Percentiles rank a stretch among this genome's conserved stretches.
These are phyloP conservation scores for Chymomyza costata DNA, from an alignment of 1,140 invertebrate genomes.

Conservation along the genomic window DNA sequence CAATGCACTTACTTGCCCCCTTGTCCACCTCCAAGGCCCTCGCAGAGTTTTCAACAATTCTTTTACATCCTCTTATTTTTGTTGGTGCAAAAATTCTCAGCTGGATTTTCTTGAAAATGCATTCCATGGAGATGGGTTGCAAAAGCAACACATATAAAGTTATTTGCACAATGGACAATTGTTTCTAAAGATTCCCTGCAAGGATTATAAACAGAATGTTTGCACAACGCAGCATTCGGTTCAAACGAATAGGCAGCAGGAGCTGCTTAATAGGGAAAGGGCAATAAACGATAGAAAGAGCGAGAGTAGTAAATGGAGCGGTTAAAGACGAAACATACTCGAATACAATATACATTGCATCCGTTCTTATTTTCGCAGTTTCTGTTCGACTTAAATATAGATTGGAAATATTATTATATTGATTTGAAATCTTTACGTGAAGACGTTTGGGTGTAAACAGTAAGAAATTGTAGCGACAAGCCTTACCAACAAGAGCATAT, in stretches of 20 bases:
- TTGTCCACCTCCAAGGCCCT: slow-evolving; percentile 30
- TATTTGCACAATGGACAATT: slow-evolving; percentile 69
- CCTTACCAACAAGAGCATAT: too few relatives aligned
- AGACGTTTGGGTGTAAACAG: too few relatives aligned
- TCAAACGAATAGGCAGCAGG: slow-evolving; percentile 1
- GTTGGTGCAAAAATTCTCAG: slow-evolving; percentile 1
- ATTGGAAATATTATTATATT: too few relatives aligned
- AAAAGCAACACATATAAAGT: slow-evolving; percentile 45
- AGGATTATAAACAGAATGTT: slow-evolving; percentile 44
- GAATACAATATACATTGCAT: too few relatives aligned
- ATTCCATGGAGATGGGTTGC: slow-evolving; percentile 28
- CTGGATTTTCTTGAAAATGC: slow-evolving; percentile 27
- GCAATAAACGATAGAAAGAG: slow-evolving; percentile 7
- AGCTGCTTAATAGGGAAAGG: too few relatives aligned
- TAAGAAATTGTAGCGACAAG: too few relatives aligned
- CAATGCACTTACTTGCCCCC: background rate
- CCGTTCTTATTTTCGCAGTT: too few relatives aligned
- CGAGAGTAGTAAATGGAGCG: slow-evolving; percentile 25
- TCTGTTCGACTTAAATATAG: too few relatives aligned
- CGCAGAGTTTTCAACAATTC: slow-evolving; percentile 45
- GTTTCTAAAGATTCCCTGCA: slow-evolving; percentile 56
- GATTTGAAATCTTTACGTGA: too few relatives aligned
- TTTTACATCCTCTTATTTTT: slow-evolving; percentile 3
- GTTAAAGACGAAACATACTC: too few relatives aligned
- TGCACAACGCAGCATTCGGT: slow-evolving; percentile 25